Evolutionary conservation across 2,888 invertebrate species (phyloP).

Genomic region (Pandemis heparana): DNA sequence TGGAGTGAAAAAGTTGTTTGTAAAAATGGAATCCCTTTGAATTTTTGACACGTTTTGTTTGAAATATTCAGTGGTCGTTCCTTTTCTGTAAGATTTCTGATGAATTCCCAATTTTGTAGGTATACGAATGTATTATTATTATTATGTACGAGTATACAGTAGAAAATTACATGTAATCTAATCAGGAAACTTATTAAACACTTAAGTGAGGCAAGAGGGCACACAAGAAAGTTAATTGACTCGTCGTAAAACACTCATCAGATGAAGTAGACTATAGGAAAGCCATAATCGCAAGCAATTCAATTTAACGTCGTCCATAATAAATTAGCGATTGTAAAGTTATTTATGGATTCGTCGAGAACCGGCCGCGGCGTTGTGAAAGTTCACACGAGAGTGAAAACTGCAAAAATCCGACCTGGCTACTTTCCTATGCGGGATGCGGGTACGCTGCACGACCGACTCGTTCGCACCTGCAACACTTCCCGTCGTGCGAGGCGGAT

Average conservation of each 20-base stretch:
- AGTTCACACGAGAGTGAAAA: constrained; percentile 69
- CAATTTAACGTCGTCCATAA: constrained; percentile 37
- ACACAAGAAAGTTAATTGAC: constrained; percentile 31
- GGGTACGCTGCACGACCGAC: constrained; percentile 55
- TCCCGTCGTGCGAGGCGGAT: constrained; percentile 34
- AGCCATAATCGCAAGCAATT: constrained; percentile 33
- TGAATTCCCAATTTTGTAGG: not conserved
- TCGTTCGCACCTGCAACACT: constrained; percentile 44
- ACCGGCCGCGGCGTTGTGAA: constrained; percentile 60
- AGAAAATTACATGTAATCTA: not conserved
- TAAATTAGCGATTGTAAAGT: constrained; percentile 37
- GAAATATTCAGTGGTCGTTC: not conserved
- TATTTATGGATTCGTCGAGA: constrained; percentile 32
- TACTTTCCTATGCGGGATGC: constrained; percentile 67
- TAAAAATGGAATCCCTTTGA: constrained; percentile 13
- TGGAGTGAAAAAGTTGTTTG: constrained; percentile 33
- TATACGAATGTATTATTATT: not conserved
- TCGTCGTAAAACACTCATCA: constrained; percentile 33
- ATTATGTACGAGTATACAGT: not conserved
- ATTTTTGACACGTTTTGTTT: constrained; percentile 6
- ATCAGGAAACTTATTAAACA: constrained; percentile 10
- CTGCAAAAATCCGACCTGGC: constrained; percentile 69
- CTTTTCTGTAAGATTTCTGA: not conserved
- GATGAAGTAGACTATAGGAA: constrained; percentile 27
- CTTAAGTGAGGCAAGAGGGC: constrained; percentile 2